Evolutionary conservation across 2,888 invertebrate genomes (phyloP), one percentile per base, ranked within the genome.

Genomic region (Pachycephus smyrnensis): DNA sequence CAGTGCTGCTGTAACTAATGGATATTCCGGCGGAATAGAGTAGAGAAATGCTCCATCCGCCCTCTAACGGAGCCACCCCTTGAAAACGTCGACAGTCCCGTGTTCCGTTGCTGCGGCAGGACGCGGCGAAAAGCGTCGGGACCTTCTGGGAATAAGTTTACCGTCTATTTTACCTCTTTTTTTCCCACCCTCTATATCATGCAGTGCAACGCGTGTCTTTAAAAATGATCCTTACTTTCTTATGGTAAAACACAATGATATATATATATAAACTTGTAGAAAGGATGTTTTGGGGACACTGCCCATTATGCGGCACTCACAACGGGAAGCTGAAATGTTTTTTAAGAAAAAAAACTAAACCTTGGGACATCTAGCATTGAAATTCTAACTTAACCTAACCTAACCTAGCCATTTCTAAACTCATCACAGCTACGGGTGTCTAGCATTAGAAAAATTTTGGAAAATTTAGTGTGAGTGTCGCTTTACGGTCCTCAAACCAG

Each of bases 1-100:
- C 91, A 88, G 87, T 85, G 89, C 88, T 89, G 89, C 90, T 90
- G 90, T 91, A 91, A 91, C 91, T 91, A 91, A 91, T 91, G 91
- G 91, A 91, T 91, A 91, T 89, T 90, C 88, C 87, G 85, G 84
- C 82, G 88, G 88, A 89, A 89, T 88, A 87, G 88, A 88, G 88
- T 87, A 78, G 85, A 86, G 89, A 88, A 88, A 88, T 84, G 88
- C 84, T 84, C 85, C 86, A 84, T 85, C 87, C 86, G 82, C 84
- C 85, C 84, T 84, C 80, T 82, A 82, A 77, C 80, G 84, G 83
- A 80, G 73, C 77, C 78, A 78, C 31, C 82, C 79, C 78, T 75
- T 55, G 55, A 55, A 55, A 55, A 55, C 55, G 55, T 55, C 55
- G 55, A 55, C 55, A 23, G 55, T 55, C 55, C 55, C 23, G 55